Evolutionary conservation across 2,888 invertebrate species (phyloP), one percentile per base, ranked within the genome.

Genomic region (Drosophila koepferae): DNA sequence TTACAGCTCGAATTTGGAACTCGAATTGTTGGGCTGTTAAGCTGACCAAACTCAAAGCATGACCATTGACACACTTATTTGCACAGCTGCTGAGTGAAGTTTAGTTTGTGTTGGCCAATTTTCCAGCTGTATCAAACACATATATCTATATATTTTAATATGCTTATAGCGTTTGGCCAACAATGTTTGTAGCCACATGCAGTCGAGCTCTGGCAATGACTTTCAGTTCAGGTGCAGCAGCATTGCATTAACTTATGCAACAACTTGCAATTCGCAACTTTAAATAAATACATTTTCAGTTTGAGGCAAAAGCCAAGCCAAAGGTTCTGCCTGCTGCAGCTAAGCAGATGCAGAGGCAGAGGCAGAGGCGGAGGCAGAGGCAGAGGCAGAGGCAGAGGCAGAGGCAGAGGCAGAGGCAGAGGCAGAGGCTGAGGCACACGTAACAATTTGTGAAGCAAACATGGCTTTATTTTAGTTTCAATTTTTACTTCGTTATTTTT

Each of bases 401-500:
- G 28, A 16, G 14, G 7, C 48, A n/a, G 12, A 23, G 14, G 6
- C 7, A 6, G 38, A 38, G 0, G 12, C 58, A 23, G n/a, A 18
- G 38, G 46, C 38, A 31, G 56, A 51, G 66, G 36, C 77, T 28
- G 28, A 49, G 69, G 55, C 66, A 73, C 84, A 75, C 81, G 81
- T 81, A 86, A 86, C 86, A 86, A 90, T 87, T 90, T 90, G 86
- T 71, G 78, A 75, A 72, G 87, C 82, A 87, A 90, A 89, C 86
- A 87, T 90, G 84, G 89, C 89, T 89, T 90, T 89, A 83, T 86
- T 87, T 87, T 87, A 90, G 90, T 87, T 87, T 90, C 80, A 90
- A 87, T 87, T 87, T 89, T 90, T 78, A 86, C 90, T 87, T 87
- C 87, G 87, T 90, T 87, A 87, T 90, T 87, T 90, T 89, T 89